phyloP scores from a whole-genome alignment of 2,888 invertebrate species.

The Liodrosophila aerea region DNA sequence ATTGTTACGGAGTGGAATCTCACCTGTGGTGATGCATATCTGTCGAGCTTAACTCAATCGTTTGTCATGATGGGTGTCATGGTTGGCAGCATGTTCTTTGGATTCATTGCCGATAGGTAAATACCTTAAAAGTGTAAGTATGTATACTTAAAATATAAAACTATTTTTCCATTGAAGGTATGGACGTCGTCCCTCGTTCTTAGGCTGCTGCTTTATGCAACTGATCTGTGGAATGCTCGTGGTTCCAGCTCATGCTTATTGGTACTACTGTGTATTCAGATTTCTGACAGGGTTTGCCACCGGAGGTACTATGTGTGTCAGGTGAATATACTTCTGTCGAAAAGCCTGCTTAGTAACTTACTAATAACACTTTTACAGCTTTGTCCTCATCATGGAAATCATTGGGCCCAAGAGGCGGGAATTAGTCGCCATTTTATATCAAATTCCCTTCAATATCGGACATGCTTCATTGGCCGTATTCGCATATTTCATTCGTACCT shows the following conservation, averaged over 20 bases:
- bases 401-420: conserved; percentile 85
- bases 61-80: conserved; percentile 91
- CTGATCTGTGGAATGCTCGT: conserved; percentile 88
- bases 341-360: too few species aligned
- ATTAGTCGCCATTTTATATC: conserved; percentile 84
- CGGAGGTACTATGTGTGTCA: conserved; percentile 92
- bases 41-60: conserved; percentile 89
- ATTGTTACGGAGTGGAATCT: conserved; percentile 90
- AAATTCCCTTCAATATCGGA: conserved; percentile 88
- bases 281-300: conserved; percentile 90
- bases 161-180: conserved; percentile 32
- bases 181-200: conserved; percentile 89
- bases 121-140: background rate
- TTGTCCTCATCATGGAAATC: conserved; percentile 87
- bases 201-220: conserved; percentile 89
- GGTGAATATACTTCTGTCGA: too few species aligned
- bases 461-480: conserved; percentile 86
- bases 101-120: conserved; percentile 89
- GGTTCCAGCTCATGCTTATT: conserved; percentile 87
- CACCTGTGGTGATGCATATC: conserved; percentile 84
- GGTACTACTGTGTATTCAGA: conserved; percentile 86
- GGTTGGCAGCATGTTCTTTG: conserved; percentile 89
- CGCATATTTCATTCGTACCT: conserved; percentile 86
- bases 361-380: too few species aligned
- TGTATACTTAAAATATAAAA: too few species aligned